Evolutionary conservation across 2,888 invertebrate genomes (phyloP).

Genomic region (Epirrita christyi): DNA sequence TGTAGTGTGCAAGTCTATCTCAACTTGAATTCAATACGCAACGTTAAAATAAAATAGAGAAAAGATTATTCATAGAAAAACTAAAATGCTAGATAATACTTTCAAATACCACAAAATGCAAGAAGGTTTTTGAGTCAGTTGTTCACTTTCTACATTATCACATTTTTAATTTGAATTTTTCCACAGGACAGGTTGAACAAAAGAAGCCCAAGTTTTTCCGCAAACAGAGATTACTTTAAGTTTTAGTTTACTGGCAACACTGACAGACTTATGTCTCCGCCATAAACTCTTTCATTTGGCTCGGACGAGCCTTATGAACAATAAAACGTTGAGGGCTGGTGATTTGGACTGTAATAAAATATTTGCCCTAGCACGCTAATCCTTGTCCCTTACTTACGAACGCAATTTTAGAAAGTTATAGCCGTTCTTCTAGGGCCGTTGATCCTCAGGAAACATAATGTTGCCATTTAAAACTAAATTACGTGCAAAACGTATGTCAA

Average conservation of each 20-base stretch:
- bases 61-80: too few species aligned
- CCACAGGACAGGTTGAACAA: background rate
- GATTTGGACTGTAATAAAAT: slow-evolving; percentile 85
- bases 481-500: slow-evolving; percentile 29
- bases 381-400: slow-evolving; percentile 80
- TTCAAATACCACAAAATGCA: too few species aligned
- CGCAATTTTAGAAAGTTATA: slow-evolving; percentile 83
- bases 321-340: slow-evolving; percentile 84
- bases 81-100: too few species aligned
- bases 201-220: slow-evolving; percentile 2
- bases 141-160: too few species aligned
- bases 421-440: slow-evolving; percentile 53
- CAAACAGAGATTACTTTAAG: slow-evolving; percentile 53
- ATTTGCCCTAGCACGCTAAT: slow-evolving; percentile 84
- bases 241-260: slow-evolving; percentile 69
- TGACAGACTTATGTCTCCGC: slow-evolving; percentile 76
- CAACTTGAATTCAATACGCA: too few species aligned
- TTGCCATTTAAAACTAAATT: slow-evolving; percentile 38
- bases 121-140: too few species aligned
- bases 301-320: slow-evolving; percentile 85
- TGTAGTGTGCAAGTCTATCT: too few species aligned
- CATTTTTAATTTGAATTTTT: background rate
- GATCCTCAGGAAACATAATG: slow-evolving; percentile 50
- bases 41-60: too few species aligned
- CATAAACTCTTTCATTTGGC: slow-evolving; percentile 85